Evolutionary conservation across 2,888 invertebrate species (phyloP).

Genomic region (Andrena dorsata): DNA sequence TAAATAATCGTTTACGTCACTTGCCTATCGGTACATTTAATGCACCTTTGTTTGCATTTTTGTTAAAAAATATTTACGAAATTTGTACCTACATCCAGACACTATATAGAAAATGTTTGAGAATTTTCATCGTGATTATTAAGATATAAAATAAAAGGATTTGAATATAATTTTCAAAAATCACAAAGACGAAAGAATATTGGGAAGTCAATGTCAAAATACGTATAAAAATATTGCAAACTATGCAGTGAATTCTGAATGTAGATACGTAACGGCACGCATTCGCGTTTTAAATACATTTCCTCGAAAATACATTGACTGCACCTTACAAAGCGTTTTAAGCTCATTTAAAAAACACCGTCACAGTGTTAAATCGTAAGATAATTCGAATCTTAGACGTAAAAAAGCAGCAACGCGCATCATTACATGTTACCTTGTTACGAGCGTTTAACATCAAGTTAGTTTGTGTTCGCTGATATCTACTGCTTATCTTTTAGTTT

Average conservation of each 20-base stretch:
- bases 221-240: constrained; percentile 38
- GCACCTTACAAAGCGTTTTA: constrained; percentile 56
- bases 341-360: constrained; percentile 68
- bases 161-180: constrained; percentile 19
- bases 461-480: constrained; percentile 57
- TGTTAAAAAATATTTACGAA: constrained; percentile 32
- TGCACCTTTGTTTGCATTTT: constrained; percentile 25
- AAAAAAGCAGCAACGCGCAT: constrained; percentile 51
- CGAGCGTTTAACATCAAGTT: constrained; percentile 50
- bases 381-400: constrained; percentile 49
- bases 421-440: constrained; percentile 45
- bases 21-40: constrained; percentile 17
- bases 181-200: constrained; percentile 1
- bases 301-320: constrained; percentile 33
- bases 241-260: constrained; percentile 42
- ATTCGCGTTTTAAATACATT: constrained; percentile 40
- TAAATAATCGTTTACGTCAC: constrained; percentile 38
- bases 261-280: constrained; percentile 44
- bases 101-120: constrained; percentile 7
- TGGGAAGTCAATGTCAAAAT: constrained; percentile 13
- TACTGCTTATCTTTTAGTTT: constrained; percentile 48
- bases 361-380: constrained; percentile 53
- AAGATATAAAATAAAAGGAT: constrained; percentile 1
- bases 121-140: background rate
- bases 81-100: constrained; percentile 54